These are phyloP conservation scores for Drosophila prosaltans DNA, from an alignment of 1,140 invertebrate genomes.

Conservation along the genomic window DNA sequence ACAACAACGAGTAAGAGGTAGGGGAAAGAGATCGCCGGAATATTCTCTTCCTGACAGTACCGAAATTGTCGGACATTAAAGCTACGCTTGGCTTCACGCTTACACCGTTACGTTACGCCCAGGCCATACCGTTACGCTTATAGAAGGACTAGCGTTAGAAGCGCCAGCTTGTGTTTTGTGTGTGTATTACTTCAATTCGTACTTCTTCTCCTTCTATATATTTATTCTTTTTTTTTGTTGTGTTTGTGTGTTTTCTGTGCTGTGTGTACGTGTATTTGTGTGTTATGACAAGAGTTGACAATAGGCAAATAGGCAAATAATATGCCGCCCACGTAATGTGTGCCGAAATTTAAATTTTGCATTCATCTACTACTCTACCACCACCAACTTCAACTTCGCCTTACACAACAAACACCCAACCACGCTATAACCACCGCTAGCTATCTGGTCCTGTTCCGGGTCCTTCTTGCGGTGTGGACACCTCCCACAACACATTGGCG, in stretches of 20 bases:
- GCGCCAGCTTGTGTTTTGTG: slow-evolving; percentile 3
- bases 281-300: slow-evolving; percentile 58
- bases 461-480: slow-evolving; percentile 9
- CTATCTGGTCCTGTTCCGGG: neutral
- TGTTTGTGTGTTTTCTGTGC: neutral
- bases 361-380: neutral
- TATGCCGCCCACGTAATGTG: slow-evolving; percentile 76
- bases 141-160: slow-evolving; percentile 29
- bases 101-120: slow-evolving; percentile 58
- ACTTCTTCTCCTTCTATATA: neutral
- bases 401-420: neutral
- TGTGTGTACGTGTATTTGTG: slow-evolving; percentile 23
- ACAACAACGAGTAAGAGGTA: slow-evolving; percentile 5
- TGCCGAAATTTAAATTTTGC: slow-evolving; percentile 77
- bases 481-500: slow-evolving; percentile 17
- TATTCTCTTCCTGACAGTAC: slow-evolving; percentile 13
- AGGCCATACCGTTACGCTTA: slow-evolving; percentile 29
- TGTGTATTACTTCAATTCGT: slow-evolving; percentile 11
- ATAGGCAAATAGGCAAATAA: slow-evolving; percentile 66
- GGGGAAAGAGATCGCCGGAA: slow-evolving; percentile 34
- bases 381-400: neutral
- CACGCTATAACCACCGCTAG: neutral
- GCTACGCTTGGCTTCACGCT: slow-evolving; percentile 51
- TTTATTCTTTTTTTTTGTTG: slow-evolving; percentile 5
- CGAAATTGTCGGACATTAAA: slow-evolving; percentile 41